These are phyloP conservation scores for Bovichtus variegatus DNA, from an alignment of 2,797 vertebrate species.

Conservation along the genomic window DNA sequence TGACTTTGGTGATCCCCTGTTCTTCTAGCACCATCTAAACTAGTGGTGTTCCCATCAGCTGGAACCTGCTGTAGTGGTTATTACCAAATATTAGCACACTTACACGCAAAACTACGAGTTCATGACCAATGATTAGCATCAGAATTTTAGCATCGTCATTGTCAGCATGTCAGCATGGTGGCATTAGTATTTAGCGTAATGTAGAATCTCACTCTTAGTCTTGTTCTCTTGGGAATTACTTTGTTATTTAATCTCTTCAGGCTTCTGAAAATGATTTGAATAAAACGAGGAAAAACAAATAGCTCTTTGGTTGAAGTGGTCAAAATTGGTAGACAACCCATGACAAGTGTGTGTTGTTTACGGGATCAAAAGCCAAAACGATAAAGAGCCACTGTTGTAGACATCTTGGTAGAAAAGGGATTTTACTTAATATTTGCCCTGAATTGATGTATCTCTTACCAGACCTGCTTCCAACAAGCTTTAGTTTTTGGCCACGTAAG, in stretches of 20 bases:
- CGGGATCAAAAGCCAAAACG: too few species aligned
- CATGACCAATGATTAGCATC: not conserved
- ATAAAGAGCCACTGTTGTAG: too few species aligned
- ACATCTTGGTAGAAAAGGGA: not conserved
- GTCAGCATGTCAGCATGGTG: not conserved
- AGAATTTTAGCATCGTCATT: not conserved
- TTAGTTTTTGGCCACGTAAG: not conserved
- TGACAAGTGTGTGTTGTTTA: too few species aligned
- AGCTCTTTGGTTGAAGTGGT: not conserved
- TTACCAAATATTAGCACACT: not conserved
- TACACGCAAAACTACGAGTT: accelerated
- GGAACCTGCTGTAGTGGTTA: not conserved
- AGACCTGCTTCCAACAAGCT: not conserved
- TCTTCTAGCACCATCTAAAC: not conserved
- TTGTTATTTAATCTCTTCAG: not conserved
- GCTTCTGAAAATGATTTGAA: not conserved
- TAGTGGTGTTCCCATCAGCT: not conserved
- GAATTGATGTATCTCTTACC: not conserved
- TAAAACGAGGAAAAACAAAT: not conserved
- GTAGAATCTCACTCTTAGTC: not conserved
- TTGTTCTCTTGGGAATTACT: not conserved
- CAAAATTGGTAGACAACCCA: not conserved
- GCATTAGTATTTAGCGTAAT: not conserved
- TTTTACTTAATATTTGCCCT: not conserved
- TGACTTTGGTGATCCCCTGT: not conserved